Base-by-base conservation (phyloP, 2,888 invertebrate genomes). In the Pedicia rivosa region DNA sequence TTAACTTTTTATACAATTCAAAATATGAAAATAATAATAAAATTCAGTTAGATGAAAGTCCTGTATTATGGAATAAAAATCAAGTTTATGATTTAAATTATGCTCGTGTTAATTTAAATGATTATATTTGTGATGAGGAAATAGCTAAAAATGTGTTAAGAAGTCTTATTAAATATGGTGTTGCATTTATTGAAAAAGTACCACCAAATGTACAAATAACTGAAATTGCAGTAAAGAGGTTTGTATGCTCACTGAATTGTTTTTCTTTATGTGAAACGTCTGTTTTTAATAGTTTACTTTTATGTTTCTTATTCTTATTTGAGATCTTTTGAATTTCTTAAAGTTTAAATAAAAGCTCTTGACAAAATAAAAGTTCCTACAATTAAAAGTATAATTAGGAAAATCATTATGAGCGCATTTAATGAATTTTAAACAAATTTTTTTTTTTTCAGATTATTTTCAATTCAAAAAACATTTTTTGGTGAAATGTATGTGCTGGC, bases 401-500 rank as follows among this genome's bases (percentile, higher is more conserved):
- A n/a, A n/a, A n/a, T n/a, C n/a, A n/a, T n/a, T n/a, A n/a, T n/a
- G n/a, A n/a, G n/a, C n/a, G n/a, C n/a, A n/a, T n/a, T n/a, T n/a
- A 9, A 10, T 13, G 10, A 36, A 3, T 9, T 16, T 17, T 13
- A n/a, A n/a, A n/a, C n/a, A n/a, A n/a, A n/a, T n/a, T n/a, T n/a
- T n/a, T n/a, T n/a, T 28, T 63, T 70, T 40, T 56, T 62, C 30
- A 64, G 66, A 7, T 51, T 83, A 2, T 72, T 74, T 16, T 72
- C 73, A 0, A 62, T 76, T 0, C 73, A 78, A 52, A 67, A 68
- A 42, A 80, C 81, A 0, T 55, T 80, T 36, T 86, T 74, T 50
- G 84, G 83, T 4, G 74, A 72, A 25, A 73, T 78, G 69, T 82
- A 77, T 74, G 63, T 66, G 26, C 72, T 81, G 47, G 67, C 67